Percentiles rank a stretch among this genome's conserved stretches.
phyloP scores from a whole-genome alignment of 1,140 invertebrate genomes.

The Riptortus pedestris region DNA sequence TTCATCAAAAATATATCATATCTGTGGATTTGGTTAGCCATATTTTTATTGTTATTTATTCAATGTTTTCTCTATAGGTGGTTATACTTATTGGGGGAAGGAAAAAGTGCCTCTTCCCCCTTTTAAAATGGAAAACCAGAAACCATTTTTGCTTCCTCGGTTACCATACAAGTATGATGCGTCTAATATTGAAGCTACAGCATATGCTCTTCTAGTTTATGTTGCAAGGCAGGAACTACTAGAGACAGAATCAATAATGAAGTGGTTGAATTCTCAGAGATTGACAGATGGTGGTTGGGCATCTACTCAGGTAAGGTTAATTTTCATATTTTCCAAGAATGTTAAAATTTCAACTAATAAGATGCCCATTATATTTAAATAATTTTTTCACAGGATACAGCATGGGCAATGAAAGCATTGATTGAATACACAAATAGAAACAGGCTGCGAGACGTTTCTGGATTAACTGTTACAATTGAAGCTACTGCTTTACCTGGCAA shows the following conservation, averaged over 20 bases:
- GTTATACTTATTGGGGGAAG: slow-evolving; percentile 76
- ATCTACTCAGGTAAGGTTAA: slow-evolving; percentile 61
- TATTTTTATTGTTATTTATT: background rate
- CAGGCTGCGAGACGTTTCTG: slow-evolving; percentile 76
- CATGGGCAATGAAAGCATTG: slow-evolving; percentile 77
- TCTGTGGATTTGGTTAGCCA: too few species aligned
- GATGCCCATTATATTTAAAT: background rate
- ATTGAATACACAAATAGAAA: slow-evolving; percentile 81
- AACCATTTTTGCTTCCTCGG: slow-evolving; percentile 77
- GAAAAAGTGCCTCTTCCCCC: slow-evolving; percentile 64
- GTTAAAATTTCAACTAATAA: background rate
- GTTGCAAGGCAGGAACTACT: slow-evolving; percentile 71
- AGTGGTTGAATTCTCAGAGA: slow-evolving; percentile 85
- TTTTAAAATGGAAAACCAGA: slow-evolving; percentile 78
- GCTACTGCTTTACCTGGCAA: slow-evolving; percentile 66
- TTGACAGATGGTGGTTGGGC: slow-evolving; percentile 89
- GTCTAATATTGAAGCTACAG: slow-evolving; percentile 83
- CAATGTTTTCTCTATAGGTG: slow-evolving; percentile 41
- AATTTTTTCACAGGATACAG: slow-evolving; percentile 57
- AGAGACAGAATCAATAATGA: slow-evolving; percentile 71
- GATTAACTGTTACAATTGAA: slow-evolving; percentile 67
- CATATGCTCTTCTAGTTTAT: slow-evolving; percentile 83
- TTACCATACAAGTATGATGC: slow-evolving; percentile 79
- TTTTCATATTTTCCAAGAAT: background rate
- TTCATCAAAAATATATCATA: too few species aligned